Evolutionary conservation across 2,888 invertebrate species (phyloP).

Genomic region (Drosophila quinaria): DNA sequence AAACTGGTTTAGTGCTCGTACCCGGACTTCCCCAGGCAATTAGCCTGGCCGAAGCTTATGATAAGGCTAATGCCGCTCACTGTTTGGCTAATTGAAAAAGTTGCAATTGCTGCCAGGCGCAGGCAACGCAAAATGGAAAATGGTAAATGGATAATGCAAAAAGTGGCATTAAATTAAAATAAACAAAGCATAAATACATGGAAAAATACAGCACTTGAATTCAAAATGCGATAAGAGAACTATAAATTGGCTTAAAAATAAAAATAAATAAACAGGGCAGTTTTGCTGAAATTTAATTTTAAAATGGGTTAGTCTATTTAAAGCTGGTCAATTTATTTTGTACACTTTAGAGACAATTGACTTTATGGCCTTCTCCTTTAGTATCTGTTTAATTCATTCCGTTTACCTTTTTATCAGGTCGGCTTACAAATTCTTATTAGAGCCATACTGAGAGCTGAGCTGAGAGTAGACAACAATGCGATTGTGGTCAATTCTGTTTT

Average conservation of each 20-base stretch:
- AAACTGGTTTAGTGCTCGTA: constrained; percentile 33
- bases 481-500: constrained; percentile 65
- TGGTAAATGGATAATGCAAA: constrained; percentile 18
- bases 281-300: background rate
- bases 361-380: constrained; percentile 3
- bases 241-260: background rate
- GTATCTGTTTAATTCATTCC: constrained; percentile 22
- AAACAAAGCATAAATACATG: constrained; percentile 5
- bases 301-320: background rate
- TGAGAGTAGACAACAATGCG: constrained; percentile 39
- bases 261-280: background rate
- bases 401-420: constrained; percentile 37
- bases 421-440: constrained; percentile 63
- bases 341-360: constrained; percentile 30
- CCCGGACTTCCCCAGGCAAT: constrained; percentile 54
- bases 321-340: constrained; percentile 5
- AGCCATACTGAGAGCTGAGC: constrained; percentile 10
- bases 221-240: background rate
- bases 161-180: background rate
- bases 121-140: constrained; percentile 43
- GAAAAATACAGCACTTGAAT: background rate
- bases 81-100: constrained; percentile 72
- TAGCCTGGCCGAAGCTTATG: constrained; percentile 39
- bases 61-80: constrained; percentile 58
- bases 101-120: constrained; percentile 54